Conservation (phyloP, 2,797 vertebrate genomes). For the Ciconia nigra region DNA sequence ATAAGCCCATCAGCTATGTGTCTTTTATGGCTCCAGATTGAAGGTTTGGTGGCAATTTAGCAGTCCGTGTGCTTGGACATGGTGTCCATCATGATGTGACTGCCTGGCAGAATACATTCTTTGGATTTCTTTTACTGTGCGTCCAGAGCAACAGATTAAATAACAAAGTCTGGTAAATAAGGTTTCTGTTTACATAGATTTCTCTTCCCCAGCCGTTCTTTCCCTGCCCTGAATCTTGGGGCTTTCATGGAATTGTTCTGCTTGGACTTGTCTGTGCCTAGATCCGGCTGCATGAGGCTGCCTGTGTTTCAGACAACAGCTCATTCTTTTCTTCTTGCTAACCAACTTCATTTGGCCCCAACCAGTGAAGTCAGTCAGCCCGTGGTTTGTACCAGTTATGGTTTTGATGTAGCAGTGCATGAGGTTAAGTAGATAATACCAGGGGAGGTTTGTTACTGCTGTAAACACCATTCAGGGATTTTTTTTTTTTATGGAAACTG, state of each 20-base stretch:
- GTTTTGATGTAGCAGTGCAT: background rate
- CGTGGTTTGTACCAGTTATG: background rate
- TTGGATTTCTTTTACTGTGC: background rate
- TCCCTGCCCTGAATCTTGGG: rapidly evolving
- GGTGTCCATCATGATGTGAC: background rate
- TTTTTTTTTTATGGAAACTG: background rate
- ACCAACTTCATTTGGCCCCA: background rate
- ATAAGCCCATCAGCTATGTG: background rate
- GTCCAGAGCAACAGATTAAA: background rate
- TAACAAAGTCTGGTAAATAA: background rate
- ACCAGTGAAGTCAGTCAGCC: background rate
- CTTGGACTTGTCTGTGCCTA: background rate
- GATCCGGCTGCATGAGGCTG: background rate
- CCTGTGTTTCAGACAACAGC: background rate
- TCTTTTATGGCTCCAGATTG: background rate
- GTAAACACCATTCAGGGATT: background rate
- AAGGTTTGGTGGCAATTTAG: background rate
- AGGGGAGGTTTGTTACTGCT: background rate
- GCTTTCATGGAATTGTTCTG: background rate
- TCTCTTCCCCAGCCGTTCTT: background rate
- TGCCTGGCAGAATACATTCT: background rate
- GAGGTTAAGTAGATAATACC: background rate
- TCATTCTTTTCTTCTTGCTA: background rate
- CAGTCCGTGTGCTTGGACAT: background rate
- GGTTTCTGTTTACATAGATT: background rate